Evolutionary conservation across 2,797 vertebrate species (phyloP).

Genomic region (Paramormyrops hopkinsi): DNA sequence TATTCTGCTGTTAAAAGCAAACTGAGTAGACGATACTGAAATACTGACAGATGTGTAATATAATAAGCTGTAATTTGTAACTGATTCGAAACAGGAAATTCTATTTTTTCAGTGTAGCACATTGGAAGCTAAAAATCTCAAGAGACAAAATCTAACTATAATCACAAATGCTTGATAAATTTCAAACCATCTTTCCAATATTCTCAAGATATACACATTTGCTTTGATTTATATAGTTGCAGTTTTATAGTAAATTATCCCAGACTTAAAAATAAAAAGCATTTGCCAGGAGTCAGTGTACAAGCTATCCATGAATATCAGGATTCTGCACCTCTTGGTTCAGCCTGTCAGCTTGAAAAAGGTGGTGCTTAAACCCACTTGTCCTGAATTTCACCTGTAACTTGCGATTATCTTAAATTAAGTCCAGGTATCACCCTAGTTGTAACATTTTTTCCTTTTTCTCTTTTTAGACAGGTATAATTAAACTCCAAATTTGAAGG

Average conservation of each 20-base stretch:
- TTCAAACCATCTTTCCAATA: neutral
- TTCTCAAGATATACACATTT: neutral
- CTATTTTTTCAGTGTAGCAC: neutral
- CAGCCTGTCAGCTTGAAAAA: neutral
- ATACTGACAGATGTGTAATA: neutral
- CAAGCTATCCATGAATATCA: neutral
- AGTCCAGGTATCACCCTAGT: neutral
- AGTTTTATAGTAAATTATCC: neutral
- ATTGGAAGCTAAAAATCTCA: neutral
- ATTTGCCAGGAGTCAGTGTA: neutral
- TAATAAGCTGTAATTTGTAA: neutral
- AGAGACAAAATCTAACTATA: neutral
- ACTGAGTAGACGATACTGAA: neutral
- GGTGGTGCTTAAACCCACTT: neutral
- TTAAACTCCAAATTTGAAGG: neutral
- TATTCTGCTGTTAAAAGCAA: neutral
- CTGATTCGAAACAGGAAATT: neutral
- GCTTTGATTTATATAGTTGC: neutral
- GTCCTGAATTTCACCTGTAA: neutral
- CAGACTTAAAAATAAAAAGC: neutral
- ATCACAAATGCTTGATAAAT: neutral
- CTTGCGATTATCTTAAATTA: neutral
- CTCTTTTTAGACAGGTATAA: neutral
- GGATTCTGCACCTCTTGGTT: neutral
- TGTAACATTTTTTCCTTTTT: neutral